These are phyloP conservation scores for Oscheius onirici DNA, from an alignment of 2,888 invertebrate species.

Conservation along the genomic window DNA sequence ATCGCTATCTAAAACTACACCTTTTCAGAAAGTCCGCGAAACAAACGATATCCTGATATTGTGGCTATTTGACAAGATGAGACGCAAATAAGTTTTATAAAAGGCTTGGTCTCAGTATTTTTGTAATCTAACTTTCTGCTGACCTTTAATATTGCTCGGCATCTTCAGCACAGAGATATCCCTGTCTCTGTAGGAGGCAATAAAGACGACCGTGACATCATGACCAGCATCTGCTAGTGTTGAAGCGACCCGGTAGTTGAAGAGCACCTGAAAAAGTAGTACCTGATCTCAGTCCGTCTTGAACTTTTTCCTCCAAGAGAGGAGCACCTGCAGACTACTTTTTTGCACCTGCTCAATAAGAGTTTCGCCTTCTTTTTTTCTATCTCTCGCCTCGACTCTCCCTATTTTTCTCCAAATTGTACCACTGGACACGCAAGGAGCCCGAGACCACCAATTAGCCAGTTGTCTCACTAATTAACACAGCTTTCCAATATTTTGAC, in stretches of 20 bases:
- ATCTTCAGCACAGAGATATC: conserved; percentile 24
- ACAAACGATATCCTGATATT: no score
- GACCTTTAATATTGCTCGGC: conserved; percentile 26
- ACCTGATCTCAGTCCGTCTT: neutral
- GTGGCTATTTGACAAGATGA: no score
- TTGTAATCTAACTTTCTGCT: no score
- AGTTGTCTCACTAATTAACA: no score
- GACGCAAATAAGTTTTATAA: neutral
- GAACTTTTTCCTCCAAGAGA: neutral
- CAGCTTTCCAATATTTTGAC: no score
- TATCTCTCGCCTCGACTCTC: no score
- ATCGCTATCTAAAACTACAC: no score
- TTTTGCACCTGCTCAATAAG: neutral
- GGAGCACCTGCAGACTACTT: neutral
- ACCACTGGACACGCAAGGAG: no score
- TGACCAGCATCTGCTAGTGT: conserved; percentile 43
- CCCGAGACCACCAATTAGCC: no score
- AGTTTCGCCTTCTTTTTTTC: neutral
- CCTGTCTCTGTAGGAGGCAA: conserved; percentile 32
- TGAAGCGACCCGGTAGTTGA: conserved; percentile 39
- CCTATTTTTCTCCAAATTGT: no score
- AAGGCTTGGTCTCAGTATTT: neutral
- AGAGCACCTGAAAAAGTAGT: conserved; percentile 41
- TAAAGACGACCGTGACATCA: conserved; percentile 42
- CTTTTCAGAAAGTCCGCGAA: no score